Percentiles rank a stretch among this genome's conserved stretches.
These are phyloP conservation scores for Cephalopterus ornatus DNA, from an alignment of 2,113 vertebrate genomes.

Conservation along the genomic window DNA sequence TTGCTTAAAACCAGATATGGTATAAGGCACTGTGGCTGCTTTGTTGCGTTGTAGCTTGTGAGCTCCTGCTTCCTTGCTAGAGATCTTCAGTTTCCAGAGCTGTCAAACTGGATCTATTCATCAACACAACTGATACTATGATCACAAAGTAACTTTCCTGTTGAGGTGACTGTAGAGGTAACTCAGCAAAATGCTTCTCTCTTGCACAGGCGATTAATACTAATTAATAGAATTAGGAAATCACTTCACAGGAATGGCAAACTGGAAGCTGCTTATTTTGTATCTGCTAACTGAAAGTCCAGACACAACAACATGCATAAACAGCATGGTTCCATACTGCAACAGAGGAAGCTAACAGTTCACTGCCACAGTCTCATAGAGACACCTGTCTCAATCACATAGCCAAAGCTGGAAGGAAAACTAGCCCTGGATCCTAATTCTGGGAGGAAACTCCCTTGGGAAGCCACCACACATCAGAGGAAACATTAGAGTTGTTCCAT, in stretches of 20 bases:
- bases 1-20: neutral
- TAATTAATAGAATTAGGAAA: neutral
- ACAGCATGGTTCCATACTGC: neutral
- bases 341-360: neutral
- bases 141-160: neutral
- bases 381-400: neutral
- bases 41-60: neutral
- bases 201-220: neutral
- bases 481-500: neutral
- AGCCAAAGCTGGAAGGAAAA: neutral
- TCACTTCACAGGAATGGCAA: neutral
- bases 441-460: neutral
- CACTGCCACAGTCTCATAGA: neutral
- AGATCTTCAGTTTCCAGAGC: neutral
- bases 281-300: neutral
- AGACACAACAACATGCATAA: neutral
- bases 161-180: neutral
- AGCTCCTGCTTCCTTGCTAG: neutral
- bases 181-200: neutral
- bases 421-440: neutral
- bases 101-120: neutral
- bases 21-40: neutral
- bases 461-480: neutral
- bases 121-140: neutral
- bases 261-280: neutral